These are phyloP conservation scores for Neoseiulus cucumeris DNA, from an alignment of 1,140 invertebrate species.

Conservation along the genomic window DNA sequence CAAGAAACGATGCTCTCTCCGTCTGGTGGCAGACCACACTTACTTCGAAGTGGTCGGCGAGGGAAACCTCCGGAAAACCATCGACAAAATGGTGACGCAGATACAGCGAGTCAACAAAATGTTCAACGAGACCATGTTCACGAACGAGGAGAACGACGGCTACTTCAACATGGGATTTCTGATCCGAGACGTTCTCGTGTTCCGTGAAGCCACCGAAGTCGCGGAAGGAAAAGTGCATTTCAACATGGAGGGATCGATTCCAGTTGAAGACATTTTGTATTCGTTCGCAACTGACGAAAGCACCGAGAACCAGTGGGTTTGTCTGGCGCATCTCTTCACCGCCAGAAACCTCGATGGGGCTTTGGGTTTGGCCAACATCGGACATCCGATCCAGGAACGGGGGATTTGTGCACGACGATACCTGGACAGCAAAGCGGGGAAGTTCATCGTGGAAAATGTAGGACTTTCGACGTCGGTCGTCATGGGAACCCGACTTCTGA, in stretches of 20 bases:
- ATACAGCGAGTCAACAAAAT: conserved; percentile 3
- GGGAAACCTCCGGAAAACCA: background rate
- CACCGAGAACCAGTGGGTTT: background rate
- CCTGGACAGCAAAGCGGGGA: background rate
- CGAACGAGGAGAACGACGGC: background rate
- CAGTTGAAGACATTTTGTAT: background rate
- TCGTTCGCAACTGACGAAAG: background rate
- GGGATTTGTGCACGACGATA: background rate
- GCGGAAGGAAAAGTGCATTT: background rate
- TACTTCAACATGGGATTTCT: conserved; percentile 7
- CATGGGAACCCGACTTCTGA: background rate
- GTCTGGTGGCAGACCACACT: background rate
- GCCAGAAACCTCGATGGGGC: background rate
- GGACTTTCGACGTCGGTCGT: background rate
- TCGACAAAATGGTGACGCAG: conserved; percentile 9
- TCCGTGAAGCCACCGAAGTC: background rate
- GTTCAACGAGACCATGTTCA: background rate
- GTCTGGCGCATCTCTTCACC: background rate
- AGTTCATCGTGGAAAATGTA: background rate
- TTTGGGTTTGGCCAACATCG: background rate
- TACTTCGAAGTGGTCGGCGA: background rate
- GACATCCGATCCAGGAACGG: background rate
- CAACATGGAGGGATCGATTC: background rate
- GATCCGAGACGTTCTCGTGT: background rate
- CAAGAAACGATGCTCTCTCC: background rate